Evolutionary conservation across 2,797 vertebrate species (phyloP).

Genomic region (Meda fulgida): DNA sequence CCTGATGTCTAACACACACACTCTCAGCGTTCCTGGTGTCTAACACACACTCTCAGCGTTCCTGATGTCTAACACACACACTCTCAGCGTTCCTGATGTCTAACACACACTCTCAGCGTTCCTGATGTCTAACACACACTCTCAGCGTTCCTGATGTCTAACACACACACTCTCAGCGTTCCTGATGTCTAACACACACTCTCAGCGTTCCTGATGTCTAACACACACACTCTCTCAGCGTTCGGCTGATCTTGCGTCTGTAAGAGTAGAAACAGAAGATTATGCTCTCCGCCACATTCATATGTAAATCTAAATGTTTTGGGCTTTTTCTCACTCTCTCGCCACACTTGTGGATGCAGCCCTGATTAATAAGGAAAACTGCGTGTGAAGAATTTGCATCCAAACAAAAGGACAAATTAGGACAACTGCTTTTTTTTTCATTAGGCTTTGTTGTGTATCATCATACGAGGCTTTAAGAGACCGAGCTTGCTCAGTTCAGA

Average conservation of each 20-base stretch:
- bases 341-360: background rate
- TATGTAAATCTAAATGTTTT: background rate
- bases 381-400: background rate
- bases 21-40: background rate
- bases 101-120: background rate
- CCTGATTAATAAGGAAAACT: background rate
- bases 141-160: background rate
- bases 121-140: too few relatives aligned
- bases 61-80: too few relatives aligned
- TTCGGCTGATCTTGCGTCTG: too few relatives aligned
- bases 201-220: background rate
- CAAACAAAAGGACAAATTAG: conserved; percentile 22
- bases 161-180: background rate
- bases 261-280: background rate
- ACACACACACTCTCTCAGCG: background rate
- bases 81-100: background rate
- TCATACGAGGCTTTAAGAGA: background rate
- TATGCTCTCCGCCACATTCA: background rate
- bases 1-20: too few relatives aligned
- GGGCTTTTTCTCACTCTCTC: background rate
- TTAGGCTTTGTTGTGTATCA: conserved; percentile 13
- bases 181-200: background rate
- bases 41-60: background rate
- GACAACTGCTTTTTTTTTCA: background rate
- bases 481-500: conserved; percentile 27